Conservation (phyloP, 2,888 invertebrate genomes). For the Galerucella calmariensis region DNA sequence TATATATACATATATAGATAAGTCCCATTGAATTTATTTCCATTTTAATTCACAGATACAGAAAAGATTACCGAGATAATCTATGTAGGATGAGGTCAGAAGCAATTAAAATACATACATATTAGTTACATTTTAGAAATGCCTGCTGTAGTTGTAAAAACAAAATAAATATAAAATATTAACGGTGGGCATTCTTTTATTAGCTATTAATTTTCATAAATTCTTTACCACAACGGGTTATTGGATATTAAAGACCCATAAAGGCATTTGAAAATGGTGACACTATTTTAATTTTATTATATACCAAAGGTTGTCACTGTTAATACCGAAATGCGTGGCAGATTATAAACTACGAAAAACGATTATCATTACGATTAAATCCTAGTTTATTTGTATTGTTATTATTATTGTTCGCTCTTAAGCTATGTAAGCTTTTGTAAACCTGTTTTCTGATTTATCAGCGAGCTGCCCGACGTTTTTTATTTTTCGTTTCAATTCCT, state of each 20-base stretch:
- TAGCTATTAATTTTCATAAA: constrained; percentile 56
- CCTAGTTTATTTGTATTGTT: constrained; percentile 36
- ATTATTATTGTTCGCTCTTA: constrained; percentile 27
- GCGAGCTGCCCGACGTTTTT: not conserved
- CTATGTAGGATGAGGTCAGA: constrained; percentile 31
- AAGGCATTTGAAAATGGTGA: constrained; percentile 53
- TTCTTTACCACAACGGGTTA: constrained; percentile 54
- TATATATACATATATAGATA: not conserved
- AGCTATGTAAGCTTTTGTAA: constrained; percentile 14
- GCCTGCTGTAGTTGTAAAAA: constrained; percentile 41
- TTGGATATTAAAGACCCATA: constrained; percentile 53
- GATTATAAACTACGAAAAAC: constrained; percentile 37
- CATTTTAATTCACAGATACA: constrained; percentile 22
- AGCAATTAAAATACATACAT: constrained; percentile 31
- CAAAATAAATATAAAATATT: constrained; percentile 49
- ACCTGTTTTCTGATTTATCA: constrained; percentile 18
- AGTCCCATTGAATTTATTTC: constrained; percentile 24
- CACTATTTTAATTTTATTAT: constrained; percentile 52
- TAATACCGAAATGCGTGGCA: constrained; percentile 40
- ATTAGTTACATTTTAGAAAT: constrained; percentile 43
- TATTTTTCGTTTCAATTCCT: not conserved
- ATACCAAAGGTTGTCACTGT: constrained; percentile 32
- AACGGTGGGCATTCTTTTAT: constrained; percentile 51
- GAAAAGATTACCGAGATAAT: constrained; percentile 31
- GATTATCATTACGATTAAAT: constrained; percentile 35